Base-by-base conservation (phyloP, 2,888 invertebrate species). In the Axea sp. region DNA sequence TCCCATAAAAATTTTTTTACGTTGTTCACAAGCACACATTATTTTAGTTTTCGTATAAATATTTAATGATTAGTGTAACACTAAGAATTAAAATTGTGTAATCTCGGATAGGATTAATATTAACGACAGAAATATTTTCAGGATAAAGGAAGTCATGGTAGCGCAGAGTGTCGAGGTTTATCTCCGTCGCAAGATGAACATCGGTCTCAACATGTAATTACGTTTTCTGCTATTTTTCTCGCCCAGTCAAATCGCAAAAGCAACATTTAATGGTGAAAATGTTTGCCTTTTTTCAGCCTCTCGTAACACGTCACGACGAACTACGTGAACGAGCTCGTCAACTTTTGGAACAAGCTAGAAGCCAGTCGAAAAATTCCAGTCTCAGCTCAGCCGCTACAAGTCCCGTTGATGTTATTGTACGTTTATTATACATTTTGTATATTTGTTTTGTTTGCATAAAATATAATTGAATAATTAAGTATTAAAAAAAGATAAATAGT, bases 311-410 rank as follows among this genome's bases (percentile, higher is more conserved):
- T 59, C 95, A 95, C 84, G 94, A 94, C 81, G 95, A 96, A 89
- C 90, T 96, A 80, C 92, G 94, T 87, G 95, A 95, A 89, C 89
- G 94, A 88, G 96, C 96, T 78, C 91, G 94, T 86, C 92, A 93
- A 86, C 90, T 96, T 86, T 90, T 96, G 78, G 95, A 95, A 83
- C 94, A 94, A 80, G 93, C 95, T 9, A 92, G 93, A 86, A 85
- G 79, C 74, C 85, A 86, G 76, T 82, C 84, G 14, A 88, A 87
- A 53, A 83, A 87, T 57, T 79, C 90, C 69, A 89, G 89, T 81
- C 83, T 88, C 14, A 87, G 87, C 80, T 89, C 89, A 28, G 84
- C 89, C 76, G 88, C 89, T 82, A 89, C 89, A 80, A 90, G 90
- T 87, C 89, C 90, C 31, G 88, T 89, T 28, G 89, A 89, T 88